These are phyloP conservation scores for Cottus gobio DNA, from an alignment of 2,113 vertebrate species.

Conservation along the genomic window DNA sequence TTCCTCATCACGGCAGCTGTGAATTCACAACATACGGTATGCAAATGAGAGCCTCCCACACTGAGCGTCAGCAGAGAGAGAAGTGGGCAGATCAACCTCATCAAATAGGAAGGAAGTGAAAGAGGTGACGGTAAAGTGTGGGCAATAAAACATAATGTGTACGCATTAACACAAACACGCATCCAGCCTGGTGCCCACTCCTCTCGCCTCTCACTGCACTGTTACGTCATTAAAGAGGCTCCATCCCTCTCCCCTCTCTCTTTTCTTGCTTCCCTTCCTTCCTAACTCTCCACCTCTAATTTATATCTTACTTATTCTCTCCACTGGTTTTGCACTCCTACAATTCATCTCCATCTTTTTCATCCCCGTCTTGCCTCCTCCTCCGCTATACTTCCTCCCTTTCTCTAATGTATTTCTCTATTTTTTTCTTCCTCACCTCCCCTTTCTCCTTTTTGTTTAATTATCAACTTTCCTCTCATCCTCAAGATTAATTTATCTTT, in stretches of 20 bases:
- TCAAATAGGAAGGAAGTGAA: slow-evolving; percentile 15
- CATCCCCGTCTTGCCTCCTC: background rate
- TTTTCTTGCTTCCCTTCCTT: background rate
- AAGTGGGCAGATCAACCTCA: slow-evolving; percentile 12
- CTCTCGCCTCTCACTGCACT: slow-evolving; percentile 30
- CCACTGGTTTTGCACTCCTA: slow-evolving; percentile 7
- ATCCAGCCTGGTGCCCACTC: slow-evolving; percentile 1
- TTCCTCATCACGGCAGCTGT: slow-evolving; percentile 15
- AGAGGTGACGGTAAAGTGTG: slow-evolving; percentile 27
- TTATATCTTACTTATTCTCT: slow-evolving; percentile 21
- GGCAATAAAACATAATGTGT: slow-evolving; percentile 46
- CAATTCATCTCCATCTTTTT: slow-evolving; percentile 14
- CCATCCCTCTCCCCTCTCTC: background rate
- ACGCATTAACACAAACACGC: slow-evolving; percentile 35
- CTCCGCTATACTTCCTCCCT: background rate
- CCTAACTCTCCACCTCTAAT: slow-evolving; percentile 1
- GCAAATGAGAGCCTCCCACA: slow-evolving; percentile 36
- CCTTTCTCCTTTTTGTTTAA: slow-evolving; percentile 25
- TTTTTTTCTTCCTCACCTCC: background rate
- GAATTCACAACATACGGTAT: slow-evolving; percentile 29
- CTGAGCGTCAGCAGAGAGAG: background rate
- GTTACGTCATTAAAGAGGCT: slow-evolving; percentile 57
- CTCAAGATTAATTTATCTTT: slow-evolving; percentile 8
- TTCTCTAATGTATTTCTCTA: slow-evolving; percentile 39
- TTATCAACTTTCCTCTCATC: slow-evolving; percentile 13